Conservation (phyloP, 2,797 vertebrate genomes). For the Lagothrix lagotricha region DNA sequence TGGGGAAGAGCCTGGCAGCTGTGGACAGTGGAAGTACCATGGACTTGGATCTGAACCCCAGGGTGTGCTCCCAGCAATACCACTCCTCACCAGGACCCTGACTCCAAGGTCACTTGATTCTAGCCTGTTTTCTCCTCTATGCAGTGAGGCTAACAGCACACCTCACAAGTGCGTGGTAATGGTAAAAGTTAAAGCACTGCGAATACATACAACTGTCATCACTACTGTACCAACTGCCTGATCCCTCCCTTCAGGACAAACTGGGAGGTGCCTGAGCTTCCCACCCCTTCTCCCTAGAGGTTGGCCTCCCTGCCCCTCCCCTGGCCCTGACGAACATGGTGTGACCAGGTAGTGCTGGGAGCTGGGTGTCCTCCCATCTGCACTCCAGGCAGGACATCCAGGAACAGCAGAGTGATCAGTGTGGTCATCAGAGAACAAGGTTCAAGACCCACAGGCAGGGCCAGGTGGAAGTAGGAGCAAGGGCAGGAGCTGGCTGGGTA, state of each 20-base stretch:
- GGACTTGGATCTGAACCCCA: neutral
- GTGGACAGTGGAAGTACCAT: too few species aligned
- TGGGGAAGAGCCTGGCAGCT: neutral
- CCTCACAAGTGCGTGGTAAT: neutral
- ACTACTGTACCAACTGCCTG: neutral
- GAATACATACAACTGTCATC: neutral
- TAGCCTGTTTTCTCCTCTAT: neutral
- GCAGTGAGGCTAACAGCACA: neutral
- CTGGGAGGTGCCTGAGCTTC: neutral
- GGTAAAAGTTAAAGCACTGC: neutral
- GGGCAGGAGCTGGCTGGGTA: neutral
- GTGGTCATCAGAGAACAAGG: constrained; percentile 55
- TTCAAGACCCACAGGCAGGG: constrained; percentile 23
- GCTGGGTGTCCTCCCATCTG: neutral
- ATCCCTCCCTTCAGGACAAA: neutral
- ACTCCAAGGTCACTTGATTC: neutral
- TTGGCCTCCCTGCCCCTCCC: neutral
- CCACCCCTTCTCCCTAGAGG: neutral
- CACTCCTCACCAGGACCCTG: neutral
- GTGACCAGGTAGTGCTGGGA: neutral
- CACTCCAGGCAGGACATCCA: neutral
- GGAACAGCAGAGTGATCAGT: neutral
- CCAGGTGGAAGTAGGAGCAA: neutral
- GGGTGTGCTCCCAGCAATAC: neutral
- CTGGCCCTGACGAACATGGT: neutral